Conservation (phyloP, 2,797 vertebrate species). For the Oreortyx pictus region DNA sequence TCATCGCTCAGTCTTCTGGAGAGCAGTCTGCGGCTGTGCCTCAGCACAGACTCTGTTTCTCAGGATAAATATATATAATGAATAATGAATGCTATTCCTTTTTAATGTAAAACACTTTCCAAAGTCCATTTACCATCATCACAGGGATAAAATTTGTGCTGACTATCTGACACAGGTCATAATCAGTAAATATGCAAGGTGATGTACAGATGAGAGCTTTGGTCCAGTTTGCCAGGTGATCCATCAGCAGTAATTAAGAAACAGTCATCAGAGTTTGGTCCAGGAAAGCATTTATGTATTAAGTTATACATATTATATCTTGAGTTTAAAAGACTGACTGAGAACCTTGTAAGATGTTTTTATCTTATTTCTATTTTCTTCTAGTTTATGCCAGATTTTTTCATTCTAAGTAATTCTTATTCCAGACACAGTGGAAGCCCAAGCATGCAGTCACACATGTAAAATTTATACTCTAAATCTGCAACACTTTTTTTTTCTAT, state of each 20-base stretch:
- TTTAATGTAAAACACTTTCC: background rate
- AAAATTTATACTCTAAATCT: constrained; percentile 14
- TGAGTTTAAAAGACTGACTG: background rate
- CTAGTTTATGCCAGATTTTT: background rate
- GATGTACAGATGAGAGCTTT: background rate
- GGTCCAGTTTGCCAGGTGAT: background rate
- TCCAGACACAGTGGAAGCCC: background rate
- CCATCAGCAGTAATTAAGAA: background rate
- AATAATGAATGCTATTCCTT: background rate
- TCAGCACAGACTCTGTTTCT: background rate
- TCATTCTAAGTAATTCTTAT: background rate
- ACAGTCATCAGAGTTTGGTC: background rate
- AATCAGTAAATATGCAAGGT: background rate
- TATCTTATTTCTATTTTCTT: background rate
- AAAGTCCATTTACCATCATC: background rate
- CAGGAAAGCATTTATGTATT: background rate
- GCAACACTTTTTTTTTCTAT: background rate
- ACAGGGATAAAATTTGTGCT: background rate
- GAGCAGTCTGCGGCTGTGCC: background rate
- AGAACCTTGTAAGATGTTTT: background rate
- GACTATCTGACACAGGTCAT: background rate
- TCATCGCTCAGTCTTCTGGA: background rate
- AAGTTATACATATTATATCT: background rate
- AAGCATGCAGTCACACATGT: background rate
- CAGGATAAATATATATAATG: background rate